Evolutionary conservation across 2,113 vertebrate species (phyloP).

Genomic region (Calidris pygmaea): DNA sequence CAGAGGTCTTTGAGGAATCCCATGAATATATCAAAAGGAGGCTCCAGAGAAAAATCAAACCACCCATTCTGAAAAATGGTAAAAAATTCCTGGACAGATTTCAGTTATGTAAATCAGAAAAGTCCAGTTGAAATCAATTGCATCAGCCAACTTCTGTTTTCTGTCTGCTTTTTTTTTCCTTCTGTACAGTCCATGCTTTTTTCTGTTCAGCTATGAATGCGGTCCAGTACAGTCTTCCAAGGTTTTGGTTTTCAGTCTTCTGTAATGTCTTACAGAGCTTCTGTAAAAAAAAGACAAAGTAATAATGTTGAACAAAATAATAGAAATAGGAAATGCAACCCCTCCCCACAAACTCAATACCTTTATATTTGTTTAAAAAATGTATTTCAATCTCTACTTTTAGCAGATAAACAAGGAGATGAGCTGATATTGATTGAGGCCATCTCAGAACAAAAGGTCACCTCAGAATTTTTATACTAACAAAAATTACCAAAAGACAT

Average conservation of each 20-base stretch:
- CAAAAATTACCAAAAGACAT: neutral
- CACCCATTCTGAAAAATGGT: neutral
- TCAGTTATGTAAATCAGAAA: neutral
- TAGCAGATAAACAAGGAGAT: neutral
- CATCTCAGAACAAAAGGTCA: neutral
- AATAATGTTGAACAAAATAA: neutral
- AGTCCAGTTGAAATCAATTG: neutral
- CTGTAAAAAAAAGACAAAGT: neutral
- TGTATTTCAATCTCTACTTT: neutral
- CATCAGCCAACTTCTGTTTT: neutral
- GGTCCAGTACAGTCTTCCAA: neutral
- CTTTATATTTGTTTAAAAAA: neutral
- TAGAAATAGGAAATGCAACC: neutral
- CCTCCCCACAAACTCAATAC: neutral
- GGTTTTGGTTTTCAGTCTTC: neutral
- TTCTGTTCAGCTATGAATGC: neutral
- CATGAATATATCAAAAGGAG: neutral
- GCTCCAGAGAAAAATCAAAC: neutral
- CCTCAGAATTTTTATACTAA: neutral
- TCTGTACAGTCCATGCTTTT: neutral
- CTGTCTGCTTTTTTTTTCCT: neutral
- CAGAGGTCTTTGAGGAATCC: neutral
- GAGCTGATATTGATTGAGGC: neutral
- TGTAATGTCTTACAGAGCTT: neutral
- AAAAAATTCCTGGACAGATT: neutral